phyloP scores from a whole-genome alignment of 2,113 vertebrate species.

The Taurulus bubalis region DNA sequence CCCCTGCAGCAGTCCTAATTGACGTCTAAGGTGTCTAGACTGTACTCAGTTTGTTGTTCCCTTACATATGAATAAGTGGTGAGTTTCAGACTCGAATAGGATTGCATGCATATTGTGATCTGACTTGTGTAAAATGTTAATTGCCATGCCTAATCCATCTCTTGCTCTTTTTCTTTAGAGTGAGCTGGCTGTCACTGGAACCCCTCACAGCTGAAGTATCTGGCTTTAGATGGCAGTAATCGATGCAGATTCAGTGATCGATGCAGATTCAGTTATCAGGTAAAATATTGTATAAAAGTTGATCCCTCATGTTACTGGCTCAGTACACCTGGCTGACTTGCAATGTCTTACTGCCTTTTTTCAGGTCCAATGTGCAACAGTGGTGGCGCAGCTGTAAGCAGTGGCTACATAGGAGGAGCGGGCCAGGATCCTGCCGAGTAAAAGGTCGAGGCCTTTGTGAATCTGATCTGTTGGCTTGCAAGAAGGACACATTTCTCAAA shows the following conservation, averaged over 20 bases:
- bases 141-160: slow-evolving; percentile 38
- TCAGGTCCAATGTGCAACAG: slow-evolving; percentile 30
- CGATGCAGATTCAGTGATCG: not conserved
- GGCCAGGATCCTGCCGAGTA: not conserved
- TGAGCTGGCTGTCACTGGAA: slow-evolving; percentile 54
- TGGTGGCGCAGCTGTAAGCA: slow-evolving; percentile 6
- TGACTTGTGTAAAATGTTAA: not conserved
- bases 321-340: not conserved
- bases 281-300: not conserved
- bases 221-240: not conserved
- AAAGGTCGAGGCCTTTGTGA: not conserved
- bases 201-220: slow-evolving; percentile 5
- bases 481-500: not conserved
- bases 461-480: not conserved
- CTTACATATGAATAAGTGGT: slow-evolving; percentile 59
- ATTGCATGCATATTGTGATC: slow-evolving; percentile 65
- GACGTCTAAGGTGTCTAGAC: slow-evolving; percentile 57
- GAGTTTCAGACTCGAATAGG: slow-evolving; percentile 63
- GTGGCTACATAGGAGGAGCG: slow-evolving; percentile 2
- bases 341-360: not conserved
- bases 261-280: slow-evolving; percentile 23
- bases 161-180: slow-evolving; percentile 61
- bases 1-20: slow-evolving; percentile 60
- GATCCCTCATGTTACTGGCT: rapidly evolving
- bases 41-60: slow-evolving; percentile 54